phyloP scores from a whole-genome alignment of 2,797 vertebrate species.

The Notamacropus eugenii region DNA sequence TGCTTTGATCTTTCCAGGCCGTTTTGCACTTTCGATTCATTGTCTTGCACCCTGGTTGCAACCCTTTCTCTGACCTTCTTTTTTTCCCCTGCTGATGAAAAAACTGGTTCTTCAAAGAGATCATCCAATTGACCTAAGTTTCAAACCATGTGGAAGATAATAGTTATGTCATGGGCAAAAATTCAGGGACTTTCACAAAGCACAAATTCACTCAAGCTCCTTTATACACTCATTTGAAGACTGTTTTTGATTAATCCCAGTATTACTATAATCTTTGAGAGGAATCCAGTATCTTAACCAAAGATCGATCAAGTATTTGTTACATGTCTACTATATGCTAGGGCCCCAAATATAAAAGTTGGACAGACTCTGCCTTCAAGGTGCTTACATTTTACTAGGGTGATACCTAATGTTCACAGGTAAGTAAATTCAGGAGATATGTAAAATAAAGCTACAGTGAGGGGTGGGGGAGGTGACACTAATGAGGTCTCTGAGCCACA shows the following conservation, averaged over 20 bases:
- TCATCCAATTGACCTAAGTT: not conserved
- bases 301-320: not conserved
- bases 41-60: fast-evolving
- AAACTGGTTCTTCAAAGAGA: constrained; percentile 35
- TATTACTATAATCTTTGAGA: not conserved
- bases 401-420: not conserved
- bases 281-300: not conserved
- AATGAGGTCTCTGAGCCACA: not conserved
- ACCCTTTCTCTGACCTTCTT: fast-evolving
- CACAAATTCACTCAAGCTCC: constrained; percentile 10
- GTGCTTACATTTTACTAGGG: not conserved
- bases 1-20: not conserved
- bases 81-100: not conserved
- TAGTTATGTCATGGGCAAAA: not conserved
- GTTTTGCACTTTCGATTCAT: not conserved
- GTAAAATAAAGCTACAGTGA: not conserved
- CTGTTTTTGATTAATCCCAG: constrained; percentile 5
- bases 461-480: not conserved
- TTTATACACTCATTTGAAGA: not conserved
- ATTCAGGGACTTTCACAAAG: constrained; percentile 33
- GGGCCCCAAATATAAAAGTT: not conserved
- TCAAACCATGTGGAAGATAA: constrained; percentile 15
- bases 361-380: not conserved
- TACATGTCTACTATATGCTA: not conserved
- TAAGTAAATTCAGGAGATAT: not conserved